Base-by-base conservation (phyloP, 2,113 vertebrate species). In the Epinephelus fuscoguttatus region DNA sequence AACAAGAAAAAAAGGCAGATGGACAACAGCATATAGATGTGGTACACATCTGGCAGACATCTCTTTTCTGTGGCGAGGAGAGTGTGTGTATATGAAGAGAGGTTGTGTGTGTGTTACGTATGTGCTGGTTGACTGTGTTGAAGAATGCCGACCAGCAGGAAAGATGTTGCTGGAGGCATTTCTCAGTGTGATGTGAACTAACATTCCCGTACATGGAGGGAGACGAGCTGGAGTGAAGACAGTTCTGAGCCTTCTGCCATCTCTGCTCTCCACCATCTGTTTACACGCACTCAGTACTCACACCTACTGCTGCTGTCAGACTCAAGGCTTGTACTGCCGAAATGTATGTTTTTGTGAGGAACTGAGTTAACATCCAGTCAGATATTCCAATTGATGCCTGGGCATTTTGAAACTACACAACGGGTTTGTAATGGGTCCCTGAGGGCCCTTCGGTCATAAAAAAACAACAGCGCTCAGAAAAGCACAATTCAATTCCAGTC, bases 181-280 rank as follows among this genome's bases (percentile, higher is more conserved):
- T 85, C 88, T 86, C 82, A 80, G 85, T 80, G 84, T 88, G 89
- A 91, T 79, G 71, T 81, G 81, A 89, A 82, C 87, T 83, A 85
- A 87, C 89, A 76, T 70, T 75, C 70, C 53, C 30, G 60, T 77
- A 23, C 75, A 59, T 64, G 62, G 71, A 78, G 88, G 71, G 64
- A 88, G 83, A 82, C 47, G 59, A 88, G 81, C 57, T 55, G 68
- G 71, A 87, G 80, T 84, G 80, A 25, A 90, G 85, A 85, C 87
- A 70, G 75, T 82, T 85, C 57, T 84, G 79, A 75, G 66, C 68
- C 81, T 78, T 78, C 61, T 86, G 82, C 84, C 74, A 47, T 80
- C 60, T 60, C 85, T 74, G 63, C 82, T 87, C 85, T 78, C 63
- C 66, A 85, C 85, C 83, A 69, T 75, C 70, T 88, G 81, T 87